Percentiles rank a stretch among this genome's conserved stretches.
Conservation (phyloP, 1,140 invertebrate genomes). For the Zaprionus kolodkinae region DNA sequence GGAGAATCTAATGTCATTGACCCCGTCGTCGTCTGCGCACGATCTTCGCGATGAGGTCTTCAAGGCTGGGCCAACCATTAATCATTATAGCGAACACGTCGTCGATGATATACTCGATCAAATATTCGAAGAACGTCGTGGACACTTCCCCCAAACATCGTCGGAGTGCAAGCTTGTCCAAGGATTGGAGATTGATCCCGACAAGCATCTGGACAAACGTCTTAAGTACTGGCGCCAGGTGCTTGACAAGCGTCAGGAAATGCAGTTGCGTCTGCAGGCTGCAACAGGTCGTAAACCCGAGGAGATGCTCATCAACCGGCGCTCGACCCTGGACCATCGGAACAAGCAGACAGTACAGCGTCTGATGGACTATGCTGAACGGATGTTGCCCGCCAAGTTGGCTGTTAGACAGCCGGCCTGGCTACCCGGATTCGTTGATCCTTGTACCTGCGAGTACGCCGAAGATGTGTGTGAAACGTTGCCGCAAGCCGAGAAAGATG, state of each 20-base stretch:
- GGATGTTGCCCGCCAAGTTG: conserved; percentile 13
- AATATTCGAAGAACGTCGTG: conserved; percentile 55
- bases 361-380: conserved; percentile 65
- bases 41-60: not conserved
- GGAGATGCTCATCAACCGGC: conserved; percentile 68
- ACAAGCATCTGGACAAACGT: conserved; percentile 54
- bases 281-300: conserved; percentile 54
- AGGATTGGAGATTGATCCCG: not conserved
- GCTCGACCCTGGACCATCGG: conserved; percentile 58
- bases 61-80: not conserved
- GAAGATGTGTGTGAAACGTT: conserved; percentile 39
- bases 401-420: not conserved
- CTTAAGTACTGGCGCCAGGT: conserved; percentile 68
- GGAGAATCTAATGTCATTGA: conserved; percentile 19
- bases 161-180: conserved; percentile 32
- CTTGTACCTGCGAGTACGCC: conserved; percentile 34
- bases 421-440: conserved; percentile 13
- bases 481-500: conserved; percentile 49
- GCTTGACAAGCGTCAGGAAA: conserved; percentile 45
- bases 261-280: conserved; percentile 52
- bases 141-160: conserved; percentile 45
- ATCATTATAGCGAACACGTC: conserved; percentile 44
- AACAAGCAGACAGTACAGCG: conserved; percentile 64
- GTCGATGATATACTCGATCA: conserved; percentile 55
- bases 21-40: not conserved